Conservation (phyloP, 2,888 invertebrate genomes). For the Cenopis cana region DNA sequence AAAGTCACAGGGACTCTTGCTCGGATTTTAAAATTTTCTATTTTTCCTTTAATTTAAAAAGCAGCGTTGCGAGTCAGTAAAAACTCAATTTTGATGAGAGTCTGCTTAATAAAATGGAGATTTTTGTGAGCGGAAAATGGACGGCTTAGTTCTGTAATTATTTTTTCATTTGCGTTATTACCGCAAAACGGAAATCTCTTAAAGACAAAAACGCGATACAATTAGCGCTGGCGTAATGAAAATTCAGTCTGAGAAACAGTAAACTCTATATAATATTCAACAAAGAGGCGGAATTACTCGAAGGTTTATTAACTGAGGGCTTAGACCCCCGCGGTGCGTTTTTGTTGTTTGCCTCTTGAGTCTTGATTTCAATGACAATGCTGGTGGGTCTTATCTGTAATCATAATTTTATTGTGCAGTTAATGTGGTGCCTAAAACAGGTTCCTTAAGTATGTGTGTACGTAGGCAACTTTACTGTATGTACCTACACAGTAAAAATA, state of each 20-base stretch:
- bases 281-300: conserved; percentile 60
- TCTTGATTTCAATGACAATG: conserved; percentile 36
- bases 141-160: conserved; percentile 3
- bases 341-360: conserved; percentile 46
- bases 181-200: conserved; percentile 27
- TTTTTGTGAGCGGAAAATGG: background rate
- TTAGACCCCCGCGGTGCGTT: conserved; percentile 58
- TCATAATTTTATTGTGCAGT: conserved; percentile 11
- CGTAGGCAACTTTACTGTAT: too few relatives aligned
- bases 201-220: conserved; percentile 32
- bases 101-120: background rate
- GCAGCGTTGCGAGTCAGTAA: too few relatives aligned
- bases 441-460: background rate
- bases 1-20: too few relatives aligned
- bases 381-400: conserved; percentile 14
- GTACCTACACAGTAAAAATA: too few relatives aligned
- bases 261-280: conserved; percentile 63
- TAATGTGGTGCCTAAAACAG: background rate
- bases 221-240: conserved; percentile 35
- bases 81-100: too few relatives aligned
- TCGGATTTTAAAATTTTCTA: too few relatives aligned
- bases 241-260: conserved; percentile 49
- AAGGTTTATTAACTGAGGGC: conserved; percentile 65
- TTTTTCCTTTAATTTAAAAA: too few relatives aligned
- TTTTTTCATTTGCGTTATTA: conserved; percentile 28